Evolutionary conservation across 2,888 invertebrate species (phyloP).

Genomic region (Harmothoe impar): DNA sequence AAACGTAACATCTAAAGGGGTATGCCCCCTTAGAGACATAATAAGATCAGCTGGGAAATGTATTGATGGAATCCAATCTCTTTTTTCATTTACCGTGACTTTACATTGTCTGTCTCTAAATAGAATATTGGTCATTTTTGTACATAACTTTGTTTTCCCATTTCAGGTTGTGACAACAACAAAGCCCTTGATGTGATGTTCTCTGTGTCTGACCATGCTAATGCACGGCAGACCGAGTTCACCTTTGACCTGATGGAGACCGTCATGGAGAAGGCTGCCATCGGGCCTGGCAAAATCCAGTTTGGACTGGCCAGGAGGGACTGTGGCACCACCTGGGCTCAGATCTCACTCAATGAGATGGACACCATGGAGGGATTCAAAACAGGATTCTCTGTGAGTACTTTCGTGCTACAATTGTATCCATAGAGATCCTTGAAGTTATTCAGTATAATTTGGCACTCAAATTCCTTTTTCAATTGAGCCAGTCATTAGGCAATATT

Average conservation of each 20-base stretch:
- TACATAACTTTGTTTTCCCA: too few relatives aligned
- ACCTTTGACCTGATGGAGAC: background rate
- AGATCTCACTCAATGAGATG: background rate
- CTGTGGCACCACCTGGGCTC: background rate
- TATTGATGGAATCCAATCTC: too few relatives aligned
- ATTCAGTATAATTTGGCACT: constrained; percentile 1
- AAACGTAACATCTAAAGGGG: too few relatives aligned
- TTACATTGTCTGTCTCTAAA: too few relatives aligned
- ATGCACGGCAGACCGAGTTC: background rate
- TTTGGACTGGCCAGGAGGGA: constrained; percentile 12
- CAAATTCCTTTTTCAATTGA: background rate
- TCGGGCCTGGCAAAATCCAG: constrained; percentile 4
- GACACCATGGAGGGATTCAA: background rate
- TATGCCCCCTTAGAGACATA: too few relatives aligned
- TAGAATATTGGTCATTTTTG: too few relatives aligned
- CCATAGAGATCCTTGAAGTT: background rate
- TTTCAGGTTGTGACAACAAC: constrained; percentile 46
- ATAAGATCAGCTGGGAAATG: too few relatives aligned
- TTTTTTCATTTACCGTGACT: too few relatives aligned
- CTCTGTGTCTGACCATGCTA: constrained; percentile 21
- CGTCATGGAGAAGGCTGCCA: background rate
- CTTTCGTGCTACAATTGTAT: too few relatives aligned
- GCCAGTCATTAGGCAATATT: too few relatives aligned
- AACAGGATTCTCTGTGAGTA: background rate
- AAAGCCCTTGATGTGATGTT: constrained; percentile 27